Evolutionary conservation across 1,140 invertebrate species (phyloP), one percentile per base, ranked within the genome.

Genomic region (Aphelinus atriplicis): DNA sequence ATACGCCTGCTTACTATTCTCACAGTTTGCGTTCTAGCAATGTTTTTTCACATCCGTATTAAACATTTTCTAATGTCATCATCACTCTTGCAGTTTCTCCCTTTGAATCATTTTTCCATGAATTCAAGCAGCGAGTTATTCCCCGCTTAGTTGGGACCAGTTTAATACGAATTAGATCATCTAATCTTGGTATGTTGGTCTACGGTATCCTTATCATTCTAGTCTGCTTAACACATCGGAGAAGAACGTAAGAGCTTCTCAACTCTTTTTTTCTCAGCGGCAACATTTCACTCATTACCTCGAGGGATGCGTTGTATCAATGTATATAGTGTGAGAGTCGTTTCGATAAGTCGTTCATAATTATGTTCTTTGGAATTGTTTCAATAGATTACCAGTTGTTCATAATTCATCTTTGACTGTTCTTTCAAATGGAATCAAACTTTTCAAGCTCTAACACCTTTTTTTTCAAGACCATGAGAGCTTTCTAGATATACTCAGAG

Each of bases 1-100:
- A 81, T 88, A 86, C 82, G 81, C 85, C 83, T 84, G 84, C 79
- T 84, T 84, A 85, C 84, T 82, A 84, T 81, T 80, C 65, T 76
- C 73, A 26, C 26, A 26, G 26, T 26, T 26, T 26, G 26, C 26
- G 26, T 26, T 26, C 26, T 26, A 26, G 26, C 26, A 26, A 26
- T 26, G 26, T 26, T 26, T 26, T 76, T 63, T 67, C 77, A 71
- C 71, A 71, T 75, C 67, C 43, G 60, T 65, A 43, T 66, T 71
- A 65, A 66, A 66, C 65, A 70, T 58, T 51, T 53, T 68, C 42
- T 7, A 55, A 48, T 57, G 6, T 46, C 67, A 61, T 60, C 51
- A 58, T 73, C 68, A 68, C 71, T 75, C 64, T 75, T 72, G 72
- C 78, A 69, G 66, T 74, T 57, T 76, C 63, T 64, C 69, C 67